phyloP scores from a whole-genome alignment of 2,113 vertebrate genomes.

The Ictalurus furcatus region DNA sequence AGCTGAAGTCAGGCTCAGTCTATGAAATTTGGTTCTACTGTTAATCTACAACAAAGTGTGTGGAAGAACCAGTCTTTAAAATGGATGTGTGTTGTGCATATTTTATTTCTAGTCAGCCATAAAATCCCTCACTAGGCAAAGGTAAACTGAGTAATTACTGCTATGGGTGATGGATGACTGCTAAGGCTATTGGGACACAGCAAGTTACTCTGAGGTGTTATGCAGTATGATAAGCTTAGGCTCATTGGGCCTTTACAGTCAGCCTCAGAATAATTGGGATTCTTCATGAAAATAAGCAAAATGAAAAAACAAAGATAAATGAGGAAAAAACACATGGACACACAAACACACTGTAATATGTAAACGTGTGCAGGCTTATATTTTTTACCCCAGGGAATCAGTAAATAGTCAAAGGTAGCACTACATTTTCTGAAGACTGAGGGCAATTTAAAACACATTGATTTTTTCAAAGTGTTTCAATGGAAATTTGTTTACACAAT shows the following conservation, averaged over 20 bases:
- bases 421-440: neutral
- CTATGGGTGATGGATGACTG: slow-evolving; percentile 43
- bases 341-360: neutral
- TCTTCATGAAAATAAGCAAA: neutral
- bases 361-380: neutral
- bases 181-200: slow-evolving; percentile 15
- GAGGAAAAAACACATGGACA: neutral
- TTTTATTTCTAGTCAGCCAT: slow-evolving; percentile 40
- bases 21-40: neutral
- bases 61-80: neutral
- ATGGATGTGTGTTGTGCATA: neutral
- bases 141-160: slow-evolving; percentile 48
- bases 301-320: neutral
- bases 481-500: neutral
- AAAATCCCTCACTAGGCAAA: slow-evolving; percentile 46
- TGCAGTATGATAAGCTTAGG: slow-evolving; percentile 12
- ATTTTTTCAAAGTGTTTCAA: neutral
- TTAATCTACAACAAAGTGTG: neutral
- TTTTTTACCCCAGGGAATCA: neutral
- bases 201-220: slow-evolving; percentile 35
- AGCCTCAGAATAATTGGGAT: neutral
- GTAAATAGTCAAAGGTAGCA: neutral
- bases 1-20: neutral
- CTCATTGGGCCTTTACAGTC: neutral
- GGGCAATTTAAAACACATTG: neutral